Conservation (phyloP, 1,140 invertebrate species). For the Bombus polaris region DNA sequence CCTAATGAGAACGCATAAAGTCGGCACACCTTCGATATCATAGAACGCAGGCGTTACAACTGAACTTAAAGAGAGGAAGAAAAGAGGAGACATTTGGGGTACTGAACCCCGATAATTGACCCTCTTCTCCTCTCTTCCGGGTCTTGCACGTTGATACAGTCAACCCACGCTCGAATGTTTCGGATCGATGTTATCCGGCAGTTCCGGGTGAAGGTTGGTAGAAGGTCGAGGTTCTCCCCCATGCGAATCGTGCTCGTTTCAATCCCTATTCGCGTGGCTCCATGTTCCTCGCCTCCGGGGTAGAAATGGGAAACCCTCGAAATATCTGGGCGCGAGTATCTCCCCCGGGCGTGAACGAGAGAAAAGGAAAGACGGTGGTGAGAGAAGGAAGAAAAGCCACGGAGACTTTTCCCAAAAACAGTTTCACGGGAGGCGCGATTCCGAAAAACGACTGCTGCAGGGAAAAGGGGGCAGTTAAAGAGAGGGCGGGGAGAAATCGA, state of each 20-base stretch:
- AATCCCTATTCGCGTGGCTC: conserved; percentile 64
- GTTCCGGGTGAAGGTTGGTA: conserved; percentile 69
- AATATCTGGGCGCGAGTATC: conserved; percentile 69
- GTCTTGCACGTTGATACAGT: conserved; percentile 66
- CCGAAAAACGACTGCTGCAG: conserved; percentile 57
- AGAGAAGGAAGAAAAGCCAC: conserved; percentile 19
- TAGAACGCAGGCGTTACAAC: neutral
- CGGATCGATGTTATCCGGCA: conserved; percentile 71
- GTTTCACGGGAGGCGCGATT: conserved; percentile 62
- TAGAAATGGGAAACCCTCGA: conserved; percentile 72
- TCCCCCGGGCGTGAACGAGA: conserved; percentile 43
- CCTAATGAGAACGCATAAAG: neutral
- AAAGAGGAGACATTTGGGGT: conserved; percentile 37
- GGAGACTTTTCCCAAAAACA: conserved; percentile 64
- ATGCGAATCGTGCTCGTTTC: conserved; percentile 71
- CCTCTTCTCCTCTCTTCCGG: conserved; percentile 64
- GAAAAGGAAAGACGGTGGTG: conserved; percentile 10
- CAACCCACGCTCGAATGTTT: conserved; percentile 58
- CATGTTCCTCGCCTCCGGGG: conserved; percentile 66
- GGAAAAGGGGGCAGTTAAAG: conserved; percentile 43
- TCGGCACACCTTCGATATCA: neutral
- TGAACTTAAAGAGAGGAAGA: conserved; percentile 37
- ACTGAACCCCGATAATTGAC: conserved; percentile 70
- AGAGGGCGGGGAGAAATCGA: conserved; percentile 45
- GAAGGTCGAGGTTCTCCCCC: conserved; percentile 70